A percentile compares a stretch with the other conserved stretches of the same genome.
Evolutionary conservation across 2,797 vertebrate species (phyloP).

Genomic region (Gobio occitaniae): DNA sequence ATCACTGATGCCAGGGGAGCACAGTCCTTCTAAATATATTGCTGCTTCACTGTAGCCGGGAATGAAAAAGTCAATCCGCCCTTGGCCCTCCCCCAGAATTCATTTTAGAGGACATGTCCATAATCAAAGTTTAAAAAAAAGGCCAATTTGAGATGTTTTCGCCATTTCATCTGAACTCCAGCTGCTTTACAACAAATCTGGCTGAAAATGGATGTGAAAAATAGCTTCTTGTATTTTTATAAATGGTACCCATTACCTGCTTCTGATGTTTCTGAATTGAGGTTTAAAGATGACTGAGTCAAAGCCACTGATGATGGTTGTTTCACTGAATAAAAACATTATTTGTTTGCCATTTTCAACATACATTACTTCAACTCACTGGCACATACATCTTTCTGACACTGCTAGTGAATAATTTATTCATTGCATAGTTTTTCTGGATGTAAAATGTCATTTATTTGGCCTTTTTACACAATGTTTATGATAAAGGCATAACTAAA

Average conservation of each 20-base stretch:
- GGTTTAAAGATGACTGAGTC: neutral
- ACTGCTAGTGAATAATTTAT: neutral
- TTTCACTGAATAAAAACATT: neutral
- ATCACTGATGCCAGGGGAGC: neutral
- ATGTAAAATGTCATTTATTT: neutral
- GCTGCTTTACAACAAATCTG: neutral
- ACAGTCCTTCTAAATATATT: constrained; percentile 45
- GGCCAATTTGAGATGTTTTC: constrained; percentile 23
- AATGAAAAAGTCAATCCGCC: constrained; percentile 20
- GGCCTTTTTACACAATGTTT: neutral
- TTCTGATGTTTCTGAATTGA: neutral
- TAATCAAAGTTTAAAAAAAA: constrained; percentile 3
- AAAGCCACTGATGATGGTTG: neutral
- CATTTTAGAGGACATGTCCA: constrained; percentile 8
- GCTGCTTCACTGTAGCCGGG: neutral
- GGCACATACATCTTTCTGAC: neutral
- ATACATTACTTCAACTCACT: neutral
- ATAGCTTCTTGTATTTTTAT: neutral
- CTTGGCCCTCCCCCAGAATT: neutral
- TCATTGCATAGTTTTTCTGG: neutral
- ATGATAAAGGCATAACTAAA: neutral
- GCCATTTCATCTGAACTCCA: neutral
- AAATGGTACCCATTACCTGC: neutral
- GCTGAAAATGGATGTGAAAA: neutral
- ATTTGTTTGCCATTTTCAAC: neutral